phyloP scores from a whole-genome alignment of 2,797 vertebrate genomes.

The Halcyon badia region DNA sequence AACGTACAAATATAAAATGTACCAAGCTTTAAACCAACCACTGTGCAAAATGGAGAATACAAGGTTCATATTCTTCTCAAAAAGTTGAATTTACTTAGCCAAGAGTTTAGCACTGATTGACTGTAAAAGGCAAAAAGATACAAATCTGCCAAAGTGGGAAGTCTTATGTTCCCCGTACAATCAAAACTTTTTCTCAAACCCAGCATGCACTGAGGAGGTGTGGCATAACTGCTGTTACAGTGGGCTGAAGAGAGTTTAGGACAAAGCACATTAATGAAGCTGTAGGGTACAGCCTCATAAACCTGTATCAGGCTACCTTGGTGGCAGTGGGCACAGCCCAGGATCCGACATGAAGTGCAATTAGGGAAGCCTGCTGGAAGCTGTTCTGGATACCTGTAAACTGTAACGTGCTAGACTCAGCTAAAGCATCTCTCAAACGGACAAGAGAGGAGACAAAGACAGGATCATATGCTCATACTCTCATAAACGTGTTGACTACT shows the following conservation, averaged over 20 bases:
- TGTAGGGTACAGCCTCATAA: background rate
- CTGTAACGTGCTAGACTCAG: background rate
- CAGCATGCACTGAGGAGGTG: background rate
- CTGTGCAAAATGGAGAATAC: background rate
- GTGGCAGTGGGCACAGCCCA: background rate
- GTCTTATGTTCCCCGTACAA: background rate
- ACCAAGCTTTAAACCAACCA: background rate
- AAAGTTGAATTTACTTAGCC: background rate
- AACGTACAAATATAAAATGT: background rate
- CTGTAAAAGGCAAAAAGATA: background rate
- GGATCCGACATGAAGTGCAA: background rate
- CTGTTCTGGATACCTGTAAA: background rate
- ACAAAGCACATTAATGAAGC: background rate
- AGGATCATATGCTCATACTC: background rate
- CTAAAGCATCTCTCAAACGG: background rate
- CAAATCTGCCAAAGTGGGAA: background rate
- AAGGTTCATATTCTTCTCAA: background rate
- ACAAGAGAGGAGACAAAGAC: background rate
- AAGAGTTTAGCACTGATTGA: background rate
- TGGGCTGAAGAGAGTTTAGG: background rate
- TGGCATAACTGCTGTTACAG: background rate
- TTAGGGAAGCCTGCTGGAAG: background rate
- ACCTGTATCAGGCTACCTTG: background rate
- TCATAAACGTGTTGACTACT: background rate
- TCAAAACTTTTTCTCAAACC: background rate